These are phyloP conservation scores for Origma solitaria DNA, from an alignment of 2,113 vertebrate genomes.

Conservation along the genomic window DNA sequence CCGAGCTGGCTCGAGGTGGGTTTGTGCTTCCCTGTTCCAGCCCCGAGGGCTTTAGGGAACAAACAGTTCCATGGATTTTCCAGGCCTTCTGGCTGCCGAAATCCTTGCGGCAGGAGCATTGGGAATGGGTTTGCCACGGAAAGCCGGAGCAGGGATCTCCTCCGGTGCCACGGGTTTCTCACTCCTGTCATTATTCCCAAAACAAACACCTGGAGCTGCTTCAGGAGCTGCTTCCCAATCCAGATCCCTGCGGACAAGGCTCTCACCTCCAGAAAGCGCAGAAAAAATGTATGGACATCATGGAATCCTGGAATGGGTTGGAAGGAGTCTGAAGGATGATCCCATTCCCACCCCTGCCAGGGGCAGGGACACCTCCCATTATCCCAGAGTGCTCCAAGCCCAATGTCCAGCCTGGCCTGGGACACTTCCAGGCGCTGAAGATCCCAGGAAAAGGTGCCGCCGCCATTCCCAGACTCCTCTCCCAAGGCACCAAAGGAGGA, in stretches of 20 bases:
- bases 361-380: neutral
- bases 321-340: neutral
- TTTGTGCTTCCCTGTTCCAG: neutral
- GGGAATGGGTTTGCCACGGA: neutral
- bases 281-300: neutral
- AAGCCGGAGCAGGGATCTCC: neutral
- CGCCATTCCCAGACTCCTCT: neutral
- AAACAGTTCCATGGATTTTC: neutral
- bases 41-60: neutral
- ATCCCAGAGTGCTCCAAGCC: accelerated
- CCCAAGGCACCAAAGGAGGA: neutral
- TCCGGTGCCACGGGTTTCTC: accelerated
- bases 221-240: neutral
- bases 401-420: neutral
- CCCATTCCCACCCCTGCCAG: neutral
- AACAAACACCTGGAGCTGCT: neutral
- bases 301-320: neutral
- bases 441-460: neutral
- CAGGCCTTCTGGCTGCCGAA: too few species aligned
- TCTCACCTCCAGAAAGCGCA: neutral
- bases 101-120: accelerated
- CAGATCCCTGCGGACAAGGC: neutral
- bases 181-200: accelerated
- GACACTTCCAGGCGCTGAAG: neutral
- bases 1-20: accelerated